Percentiles rank a stretch among this genome's conserved stretches.
Evolutionary conservation across 2,888 invertebrate genomes (phyloP).

Genomic region (Poecilus cupreus): DNA sequence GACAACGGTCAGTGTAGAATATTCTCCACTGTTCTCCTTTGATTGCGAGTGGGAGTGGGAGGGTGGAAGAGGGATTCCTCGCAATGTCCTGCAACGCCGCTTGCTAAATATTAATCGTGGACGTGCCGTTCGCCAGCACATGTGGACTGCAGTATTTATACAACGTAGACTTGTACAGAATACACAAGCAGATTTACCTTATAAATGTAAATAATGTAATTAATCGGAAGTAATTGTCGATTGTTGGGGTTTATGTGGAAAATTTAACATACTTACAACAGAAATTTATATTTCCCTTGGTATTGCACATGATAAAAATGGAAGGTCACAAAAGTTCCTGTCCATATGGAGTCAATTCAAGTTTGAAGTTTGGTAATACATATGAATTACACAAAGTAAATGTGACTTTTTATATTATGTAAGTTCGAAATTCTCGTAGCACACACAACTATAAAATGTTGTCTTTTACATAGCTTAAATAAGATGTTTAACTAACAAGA

Average conservation of each 20-base stretch:
- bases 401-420: too few species aligned
- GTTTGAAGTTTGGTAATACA: too few species aligned
- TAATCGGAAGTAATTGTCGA: slow-evolving; percentile 51
- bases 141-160: slow-evolving; percentile 38
- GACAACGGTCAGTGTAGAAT: background rate
- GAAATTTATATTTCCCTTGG: too few species aligned
- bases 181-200: slow-evolving; percentile 35
- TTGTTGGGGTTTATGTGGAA: slow-evolving; percentile 29
- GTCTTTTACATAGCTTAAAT: too few species aligned
- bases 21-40: background rate
- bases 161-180: background rate
- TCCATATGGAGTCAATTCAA: too few species aligned
- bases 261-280: background rate
- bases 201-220: slow-evolving; percentile 57
- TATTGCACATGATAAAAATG: background rate
- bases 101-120: slow-evolving; percentile 42
- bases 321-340: too few species aligned
- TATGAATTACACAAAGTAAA: too few species aligned
- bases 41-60: background rate
- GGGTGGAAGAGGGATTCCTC: background rate
- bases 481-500: too few species aligned
- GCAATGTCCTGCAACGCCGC: background rate
- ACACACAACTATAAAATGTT: too few species aligned
- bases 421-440: too few species aligned
- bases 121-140: slow-evolving; percentile 28